Base-by-base conservation (phyloP, 2,888 invertebrate genomes). In the Archips crataeganus region DNA sequence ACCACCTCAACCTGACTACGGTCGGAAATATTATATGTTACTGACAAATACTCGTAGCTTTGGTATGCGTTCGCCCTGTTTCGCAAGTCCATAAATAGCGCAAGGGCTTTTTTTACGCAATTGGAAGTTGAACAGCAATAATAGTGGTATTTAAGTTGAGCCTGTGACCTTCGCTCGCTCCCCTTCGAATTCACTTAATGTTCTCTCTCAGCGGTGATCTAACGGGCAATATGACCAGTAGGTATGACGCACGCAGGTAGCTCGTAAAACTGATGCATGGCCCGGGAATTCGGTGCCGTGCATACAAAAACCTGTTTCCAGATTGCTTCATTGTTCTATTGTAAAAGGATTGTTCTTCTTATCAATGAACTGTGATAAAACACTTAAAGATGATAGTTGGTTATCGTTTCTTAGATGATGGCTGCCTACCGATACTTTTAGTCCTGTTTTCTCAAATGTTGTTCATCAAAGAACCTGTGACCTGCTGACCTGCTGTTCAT, bases 141-240 rank as follows among this genome's bases (percentile, higher is more conserved):
- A 36, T 13, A 34, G 34, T 59, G 32, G 34, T 32, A n/a, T n/a
- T 49, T 49, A n/a, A 49, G 23, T 15, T 42, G 32, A 51, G 32
- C 34, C 15, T 49, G 47, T 63, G 63, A 68, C 68, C 73, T 73
- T 68, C 68, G 63, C 45, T 57, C 57, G 23, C 23, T 73, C 72
- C 72, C 72, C 73, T 73, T 69, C 68, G 34, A 73, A 64, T 69
- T 63, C 67, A 71, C 57, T 72, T 62, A 68, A 59, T 59, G 59
- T 11, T 47, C 36, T 57, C 62, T n/a, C 23, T 49, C 57, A 23
- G 45, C 57, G 32, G 51, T 32, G 45, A 49, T 49, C 59, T 68
- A 51, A 59, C 45, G 49, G 62, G 68, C 36, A 49, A 61, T 10
- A 34, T 39, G 67, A 60, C 59, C 64, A 57, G 47, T 57, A 23